Percentiles rank a stretch among this genome's conserved stretches.
Evolutionary conservation across 2,888 invertebrate genomes (phyloP).

Genomic region (Drosophila hamatofila): DNA sequence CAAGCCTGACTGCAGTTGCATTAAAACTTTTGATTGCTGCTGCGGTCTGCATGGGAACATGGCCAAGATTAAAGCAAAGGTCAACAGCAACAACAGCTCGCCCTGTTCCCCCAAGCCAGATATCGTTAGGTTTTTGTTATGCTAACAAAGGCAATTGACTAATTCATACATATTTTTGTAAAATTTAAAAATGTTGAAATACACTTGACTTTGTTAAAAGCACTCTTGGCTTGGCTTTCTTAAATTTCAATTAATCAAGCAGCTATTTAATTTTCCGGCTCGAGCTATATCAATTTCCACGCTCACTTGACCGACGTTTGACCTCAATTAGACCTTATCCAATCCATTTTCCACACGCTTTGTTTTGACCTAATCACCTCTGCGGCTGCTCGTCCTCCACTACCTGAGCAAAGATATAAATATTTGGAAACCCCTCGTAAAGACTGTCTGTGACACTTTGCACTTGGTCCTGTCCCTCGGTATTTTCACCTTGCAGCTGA

Average conservation of each 20-base stretch:
- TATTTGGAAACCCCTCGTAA: conserved; percentile 51
- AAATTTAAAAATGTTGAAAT: not conserved
- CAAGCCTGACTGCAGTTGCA: conserved; percentile 71
- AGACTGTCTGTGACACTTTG: conserved; percentile 66
- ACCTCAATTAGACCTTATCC: conserved; percentile 72
- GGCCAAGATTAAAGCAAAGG: conserved; percentile 44
- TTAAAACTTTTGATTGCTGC: conserved; percentile 76
- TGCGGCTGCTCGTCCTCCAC: conserved; percentile 35
- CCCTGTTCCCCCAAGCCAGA: conserved; percentile 1
- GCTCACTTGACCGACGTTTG: conserved; percentile 51
- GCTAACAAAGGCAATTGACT: not conserved
- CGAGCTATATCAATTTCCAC: conserved; percentile 25
- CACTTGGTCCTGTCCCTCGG: conserved; percentile 44
- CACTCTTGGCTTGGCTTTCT: too few species aligned
- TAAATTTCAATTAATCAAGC: not conserved
- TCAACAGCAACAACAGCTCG: conserved; percentile 15
- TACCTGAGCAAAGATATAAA: conserved; percentile 56
- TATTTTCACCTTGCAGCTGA: conserved; percentile 40
- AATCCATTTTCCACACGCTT: conserved; percentile 67
- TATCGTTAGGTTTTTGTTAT: not conserved
- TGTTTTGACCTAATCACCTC: conserved; percentile 68
- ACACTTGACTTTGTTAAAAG: not conserved
- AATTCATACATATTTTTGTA: not conserved
- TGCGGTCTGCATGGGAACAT: conserved; percentile 54
- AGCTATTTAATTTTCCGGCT: conserved; percentile 16